Evolutionary conservation across 2,888 invertebrate species (phyloP).

Genomic region (Parnassius orleans): DNA sequence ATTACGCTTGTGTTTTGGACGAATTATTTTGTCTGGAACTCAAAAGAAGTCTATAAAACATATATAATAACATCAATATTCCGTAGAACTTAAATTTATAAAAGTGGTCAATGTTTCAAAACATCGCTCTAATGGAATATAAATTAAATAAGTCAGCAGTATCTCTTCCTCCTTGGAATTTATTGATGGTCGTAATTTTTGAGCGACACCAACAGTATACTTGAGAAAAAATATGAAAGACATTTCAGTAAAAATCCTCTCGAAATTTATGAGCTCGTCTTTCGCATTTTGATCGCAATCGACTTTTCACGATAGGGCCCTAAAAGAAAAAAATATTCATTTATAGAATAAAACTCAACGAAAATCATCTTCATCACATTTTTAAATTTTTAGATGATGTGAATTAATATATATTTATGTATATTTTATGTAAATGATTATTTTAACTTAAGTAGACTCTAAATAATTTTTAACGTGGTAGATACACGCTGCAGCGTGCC

Average conservation of each 20-base stretch:
- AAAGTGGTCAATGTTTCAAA: conserved; percentile 56
- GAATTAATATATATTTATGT: neutral
- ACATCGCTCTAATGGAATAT: conserved; percentile 75
- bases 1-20: too few species aligned
- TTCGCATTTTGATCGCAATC: conserved; percentile 69
- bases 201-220: conserved; percentile 77
- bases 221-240: conserved; percentile 77
- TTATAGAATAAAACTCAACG: conserved; percentile 10
- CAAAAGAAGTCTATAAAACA: too few species aligned
- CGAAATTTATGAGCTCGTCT: conserved; percentile 76
- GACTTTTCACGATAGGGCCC: conserved; percentile 46
- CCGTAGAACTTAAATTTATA: neutral
- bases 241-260: conserved; percentile 78
- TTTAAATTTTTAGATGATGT: too few species aligned
- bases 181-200: conserved; percentile 80
- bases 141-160: conserved; percentile 78
- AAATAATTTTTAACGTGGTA: too few species aligned
- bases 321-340: conserved; percentile 21
- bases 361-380: neutral
- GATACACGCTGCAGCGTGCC: too few species aligned
- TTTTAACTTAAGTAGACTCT: too few species aligned
- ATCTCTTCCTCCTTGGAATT: conserved; percentile 61
- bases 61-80: too few species aligned
- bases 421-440: neutral
- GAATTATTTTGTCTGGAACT: too few species aligned